phyloP scores from a whole-genome alignment of 2,888 invertebrate species.

The Labia minor region DNA sequence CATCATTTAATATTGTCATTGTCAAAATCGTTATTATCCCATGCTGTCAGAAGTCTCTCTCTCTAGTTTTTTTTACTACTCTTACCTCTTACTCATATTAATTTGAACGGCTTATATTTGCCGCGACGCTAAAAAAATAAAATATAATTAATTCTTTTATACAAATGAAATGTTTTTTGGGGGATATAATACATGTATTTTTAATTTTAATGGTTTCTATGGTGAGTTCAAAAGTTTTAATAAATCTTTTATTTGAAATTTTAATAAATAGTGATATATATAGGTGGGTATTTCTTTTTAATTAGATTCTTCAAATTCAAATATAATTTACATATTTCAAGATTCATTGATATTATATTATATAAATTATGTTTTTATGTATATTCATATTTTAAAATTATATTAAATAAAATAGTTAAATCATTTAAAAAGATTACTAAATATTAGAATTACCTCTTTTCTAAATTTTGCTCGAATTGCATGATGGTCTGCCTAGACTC shows the following conservation, averaged over 20 bases:
- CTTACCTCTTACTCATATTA: conserved; percentile 62
- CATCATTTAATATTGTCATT: too few relatives aligned
- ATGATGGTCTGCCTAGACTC: conserved; percentile 85
- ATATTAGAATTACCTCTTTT: conserved; percentile 55
- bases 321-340: too few relatives aligned
- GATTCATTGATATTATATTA: neutral
- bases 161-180: too few relatives aligned
- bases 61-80: conserved; percentile 61
- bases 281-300: too few relatives aligned
- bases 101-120: conserved; percentile 76
- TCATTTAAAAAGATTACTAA: neutral
- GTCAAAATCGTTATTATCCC: conserved; percentile 39
- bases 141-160: too few relatives aligned
- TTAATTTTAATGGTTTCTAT: too few relatives aligned
- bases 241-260: too few relatives aligned
- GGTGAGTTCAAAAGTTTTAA: too few relatives aligned
- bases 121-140: conserved; percentile 48
- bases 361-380: conserved; percentile 8
- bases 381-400: neutral
- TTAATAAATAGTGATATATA: too few relatives aligned
- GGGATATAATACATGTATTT: too few relatives aligned
- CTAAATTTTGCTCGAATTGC: conserved; percentile 81
- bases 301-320: too few relatives aligned
- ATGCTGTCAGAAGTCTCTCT: conserved; percentile 42
- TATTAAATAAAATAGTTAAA: neutral